Evolutionary conservation across 2,113 vertebrate species (phyloP).

Genomic region (Hemiprocne comata): DNA sequence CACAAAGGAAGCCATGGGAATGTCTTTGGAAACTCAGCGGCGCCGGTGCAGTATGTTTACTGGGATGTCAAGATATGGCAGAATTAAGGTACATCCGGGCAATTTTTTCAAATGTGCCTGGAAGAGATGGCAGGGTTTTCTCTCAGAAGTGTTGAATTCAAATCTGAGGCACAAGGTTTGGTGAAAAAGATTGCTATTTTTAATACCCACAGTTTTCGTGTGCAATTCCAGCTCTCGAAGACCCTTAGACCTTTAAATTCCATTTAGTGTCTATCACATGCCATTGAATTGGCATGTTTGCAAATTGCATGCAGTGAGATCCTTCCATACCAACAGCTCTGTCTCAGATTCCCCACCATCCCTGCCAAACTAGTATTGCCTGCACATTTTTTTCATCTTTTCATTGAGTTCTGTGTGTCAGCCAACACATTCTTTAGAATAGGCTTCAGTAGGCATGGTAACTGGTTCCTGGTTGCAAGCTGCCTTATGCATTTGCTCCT

Average conservation of each 20-base stretch:
- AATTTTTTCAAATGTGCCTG: not conserved
- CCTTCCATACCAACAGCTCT: slow-evolving; percentile 74
- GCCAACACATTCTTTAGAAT: slow-evolving; percentile 81
- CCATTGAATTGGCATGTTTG: slow-evolving; percentile 81
- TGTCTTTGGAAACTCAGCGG: not conserved
- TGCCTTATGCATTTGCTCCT: slow-evolving; percentile 66
- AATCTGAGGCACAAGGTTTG: slow-evolving; percentile 42
- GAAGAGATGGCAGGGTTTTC: slow-evolving; percentile 25
- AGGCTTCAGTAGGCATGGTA: slow-evolving; percentile 83
- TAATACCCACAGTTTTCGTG: slow-evolving; percentile 47
- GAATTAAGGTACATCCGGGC: not conserved
- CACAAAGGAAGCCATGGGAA: slow-evolving; percentile 36
- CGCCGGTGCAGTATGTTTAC: not conserved
- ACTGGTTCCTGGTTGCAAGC: slow-evolving; percentile 76
- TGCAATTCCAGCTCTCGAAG: slow-evolving; percentile 64
- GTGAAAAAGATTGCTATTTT: slow-evolving; percentile 54
- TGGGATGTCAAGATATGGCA: not conserved
- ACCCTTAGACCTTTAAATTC: slow-evolving; percentile 77
- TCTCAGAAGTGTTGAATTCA: not conserved
- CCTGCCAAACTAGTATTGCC: slow-evolving; percentile 76
- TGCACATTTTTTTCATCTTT: slow-evolving; percentile 82
- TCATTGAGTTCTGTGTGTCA: slow-evolving; percentile 79
- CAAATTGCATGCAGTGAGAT: slow-evolving; percentile 79
- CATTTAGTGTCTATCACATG: slow-evolving; percentile 76
- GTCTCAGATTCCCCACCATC: slow-evolving; percentile 79